Evolutionary conservation across 2,113 vertebrate genomes (phyloP), one percentile per base, ranked within the genome.

Genomic region (Pteronura brasiliensis): DNA sequence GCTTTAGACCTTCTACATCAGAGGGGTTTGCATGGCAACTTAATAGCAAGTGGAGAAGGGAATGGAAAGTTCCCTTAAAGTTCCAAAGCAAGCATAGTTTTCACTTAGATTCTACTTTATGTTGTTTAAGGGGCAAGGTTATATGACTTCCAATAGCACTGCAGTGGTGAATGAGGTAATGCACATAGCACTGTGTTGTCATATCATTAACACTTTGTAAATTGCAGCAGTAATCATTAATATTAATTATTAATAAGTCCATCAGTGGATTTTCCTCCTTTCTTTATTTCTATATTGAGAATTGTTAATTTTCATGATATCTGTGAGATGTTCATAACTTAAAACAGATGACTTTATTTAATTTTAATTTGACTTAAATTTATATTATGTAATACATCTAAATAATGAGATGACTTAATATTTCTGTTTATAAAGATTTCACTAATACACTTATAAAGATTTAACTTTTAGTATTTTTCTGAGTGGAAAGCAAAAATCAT

Each of bases 351-450:
- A 77, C 21, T 88, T 61, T 55, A 47, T 87, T 95, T 95, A 65
- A 90, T 83, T 94, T 97, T 72, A 95, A 90, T 91, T 77, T 94
- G 31, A 52, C 55, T 95, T 85, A 80, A 92, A 92, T 79, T 92
- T 72, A 63, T 88, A 34, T 82, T 63, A 65, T 91, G 14, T 3
- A 63, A 42, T 61, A 72, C 4, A 39, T 10, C 3, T 86, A 87
- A 79, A 87, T 83, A 49, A 61, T 96, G 61, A 39, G 7, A 34
- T 3, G 65, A 23, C 1, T 84, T 71, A 71, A 69, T 77, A 79
- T 67, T 96, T 94, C 12, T 42, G 12, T 88, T 93, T 52, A 10
- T 86, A 88, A 95, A 65, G 7, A 69, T 82, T 71, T 90, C 85
- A 94, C 6, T 42, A 88, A 61, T 11, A 42, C 36, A 85, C 79